Evolutionary conservation across 2,797 vertebrate species (phyloP).

Genomic region (Rhyacichthys aspro): DNA sequence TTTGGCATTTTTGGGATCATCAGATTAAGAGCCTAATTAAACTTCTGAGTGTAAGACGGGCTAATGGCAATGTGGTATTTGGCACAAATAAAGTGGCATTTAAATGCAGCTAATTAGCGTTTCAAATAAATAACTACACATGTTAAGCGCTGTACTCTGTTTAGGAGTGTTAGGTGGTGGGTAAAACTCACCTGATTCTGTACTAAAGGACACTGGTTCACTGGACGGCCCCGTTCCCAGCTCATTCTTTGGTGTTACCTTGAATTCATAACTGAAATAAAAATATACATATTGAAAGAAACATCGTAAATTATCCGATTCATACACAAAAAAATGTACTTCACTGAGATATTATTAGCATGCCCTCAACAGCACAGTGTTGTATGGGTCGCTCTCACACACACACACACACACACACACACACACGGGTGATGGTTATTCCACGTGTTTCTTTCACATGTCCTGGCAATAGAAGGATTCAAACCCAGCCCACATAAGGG

Average conservation of each 20-base stretch:
- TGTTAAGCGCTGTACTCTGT: background rate
- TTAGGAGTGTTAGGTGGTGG: background rate
- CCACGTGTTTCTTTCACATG: slow-evolving; percentile 70
- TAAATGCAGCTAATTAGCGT: slow-evolving; percentile 12
- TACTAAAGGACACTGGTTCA: slow-evolving; percentile 88
- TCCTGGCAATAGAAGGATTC: slow-evolving; percentile 50
- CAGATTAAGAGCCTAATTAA: slow-evolving; percentile 44
- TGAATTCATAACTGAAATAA: slow-evolving; percentile 91
- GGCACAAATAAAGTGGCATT: slow-evolving; percentile 26
- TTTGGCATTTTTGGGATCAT: slow-evolving; percentile 61
- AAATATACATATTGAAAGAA: slow-evolving; percentile 32
- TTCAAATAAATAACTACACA: slow-evolving; percentile 16
- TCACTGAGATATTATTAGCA: slow-evolving; percentile 31
- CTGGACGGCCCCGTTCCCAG: slow-evolving; percentile 90
- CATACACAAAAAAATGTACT: slow-evolving; percentile 2
- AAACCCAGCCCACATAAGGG: slow-evolving; percentile 51
- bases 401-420: slow-evolving; percentile 26
- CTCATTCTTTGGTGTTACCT: slow-evolving; percentile 91
- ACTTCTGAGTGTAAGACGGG: slow-evolving; percentile 22
- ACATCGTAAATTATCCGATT: background rate
- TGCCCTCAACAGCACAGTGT: slow-evolving; percentile 40
- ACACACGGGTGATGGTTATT: slow-evolving; percentile 64
- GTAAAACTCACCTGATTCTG: slow-evolving; percentile 91
- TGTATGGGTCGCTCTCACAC: slow-evolving; percentile 18
- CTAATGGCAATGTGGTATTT: slow-evolving; percentile 25